Conservation (phyloP, 2,113 vertebrate genomes). For the Catharus fuscescens region DNA sequence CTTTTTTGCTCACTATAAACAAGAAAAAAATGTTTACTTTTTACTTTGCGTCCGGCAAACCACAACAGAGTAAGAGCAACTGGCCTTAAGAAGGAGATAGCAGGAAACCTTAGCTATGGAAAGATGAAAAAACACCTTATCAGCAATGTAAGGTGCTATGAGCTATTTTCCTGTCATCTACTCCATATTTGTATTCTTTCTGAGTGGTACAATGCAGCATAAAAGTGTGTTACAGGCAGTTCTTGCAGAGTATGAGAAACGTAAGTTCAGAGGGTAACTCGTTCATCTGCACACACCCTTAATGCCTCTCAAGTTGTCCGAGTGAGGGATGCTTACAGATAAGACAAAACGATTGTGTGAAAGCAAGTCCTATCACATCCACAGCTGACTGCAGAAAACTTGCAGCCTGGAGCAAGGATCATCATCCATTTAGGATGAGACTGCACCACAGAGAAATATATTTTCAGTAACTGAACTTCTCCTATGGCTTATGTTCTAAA, state of each 20-base stretch:
- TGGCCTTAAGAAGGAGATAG: background rate
- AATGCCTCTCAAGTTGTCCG: constrained; percentile 12
- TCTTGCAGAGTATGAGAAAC: background rate
- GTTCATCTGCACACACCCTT: constrained; percentile 21
- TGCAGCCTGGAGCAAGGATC: background rate
- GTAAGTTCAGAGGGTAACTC: constrained; percentile 30
- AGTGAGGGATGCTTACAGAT: constrained; percentile 15
- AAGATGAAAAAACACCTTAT: constrained; percentile 5
- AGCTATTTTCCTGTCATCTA: background rate
- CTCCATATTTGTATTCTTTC: background rate
- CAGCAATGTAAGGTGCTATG: background rate
- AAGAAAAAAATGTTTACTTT: background rate
- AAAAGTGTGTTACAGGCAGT: background rate
- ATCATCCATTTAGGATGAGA: background rate
- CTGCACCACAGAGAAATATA: background rate
- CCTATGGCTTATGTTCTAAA: background rate
- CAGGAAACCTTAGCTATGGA: background rate
- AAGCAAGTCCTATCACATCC: background rate
- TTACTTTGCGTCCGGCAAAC: background rate
- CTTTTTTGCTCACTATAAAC: background rate
- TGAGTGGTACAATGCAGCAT: background rate
- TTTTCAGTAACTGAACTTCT: background rate
- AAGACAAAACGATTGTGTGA: background rate
- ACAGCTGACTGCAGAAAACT: constrained; percentile 13
- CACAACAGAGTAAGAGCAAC: background rate